A percentile compares a stretch with the other conserved stretches of the same genome.
phyloP scores from a whole-genome alignment of 2,797 vertebrate species.

The Benthosema pterotum region DNA sequence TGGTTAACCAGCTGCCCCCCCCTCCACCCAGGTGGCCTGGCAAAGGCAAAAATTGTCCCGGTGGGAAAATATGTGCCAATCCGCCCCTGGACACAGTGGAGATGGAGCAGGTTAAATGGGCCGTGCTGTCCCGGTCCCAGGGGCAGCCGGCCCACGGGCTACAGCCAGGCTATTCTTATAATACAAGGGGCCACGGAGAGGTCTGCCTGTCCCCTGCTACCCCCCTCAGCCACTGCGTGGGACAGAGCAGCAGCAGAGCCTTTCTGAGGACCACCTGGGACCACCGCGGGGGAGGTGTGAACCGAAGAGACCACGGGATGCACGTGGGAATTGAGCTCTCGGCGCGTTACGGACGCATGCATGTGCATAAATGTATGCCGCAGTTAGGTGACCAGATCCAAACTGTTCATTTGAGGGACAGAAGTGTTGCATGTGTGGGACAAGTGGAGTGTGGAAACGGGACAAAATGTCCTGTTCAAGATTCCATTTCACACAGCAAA shows the following conservation, averaged over 20 bases:
- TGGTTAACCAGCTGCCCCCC: too few species aligned
- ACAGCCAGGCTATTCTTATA: conserved; percentile 71
- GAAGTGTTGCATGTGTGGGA: too few species aligned
- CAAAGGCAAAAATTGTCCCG: too few species aligned
- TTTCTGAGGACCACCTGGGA: conserved; percentile 51
- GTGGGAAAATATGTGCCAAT: too few species aligned
- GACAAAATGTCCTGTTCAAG: too few species aligned
- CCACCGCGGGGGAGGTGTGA: conserved; percentile 53
- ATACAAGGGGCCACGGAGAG: conserved; percentile 66
- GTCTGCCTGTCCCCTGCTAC: conserved; percentile 61
- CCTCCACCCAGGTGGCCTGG: too few species aligned
- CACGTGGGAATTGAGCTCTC: conserved; percentile 35
- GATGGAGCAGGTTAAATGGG: conserved; percentile 59
- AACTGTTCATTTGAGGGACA: too few species aligned
- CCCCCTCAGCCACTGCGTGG: conserved; percentile 65
- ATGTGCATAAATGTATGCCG: too few species aligned
- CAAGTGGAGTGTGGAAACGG: too few species aligned
- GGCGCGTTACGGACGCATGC: too few species aligned
- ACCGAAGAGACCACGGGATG: conserved; percentile 61
- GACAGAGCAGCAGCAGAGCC: conserved; percentile 58
- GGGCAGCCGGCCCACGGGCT: conserved; percentile 58
- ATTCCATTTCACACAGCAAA: too few species aligned
- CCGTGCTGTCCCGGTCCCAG: conserved; percentile 59
- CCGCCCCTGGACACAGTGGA: conserved; percentile 13
- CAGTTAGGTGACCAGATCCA: too few species aligned